These are phyloP conservation scores for Eupelmus urozonus DNA, from an alignment of 2,888 invertebrate species.

Conservation along the genomic window DNA sequence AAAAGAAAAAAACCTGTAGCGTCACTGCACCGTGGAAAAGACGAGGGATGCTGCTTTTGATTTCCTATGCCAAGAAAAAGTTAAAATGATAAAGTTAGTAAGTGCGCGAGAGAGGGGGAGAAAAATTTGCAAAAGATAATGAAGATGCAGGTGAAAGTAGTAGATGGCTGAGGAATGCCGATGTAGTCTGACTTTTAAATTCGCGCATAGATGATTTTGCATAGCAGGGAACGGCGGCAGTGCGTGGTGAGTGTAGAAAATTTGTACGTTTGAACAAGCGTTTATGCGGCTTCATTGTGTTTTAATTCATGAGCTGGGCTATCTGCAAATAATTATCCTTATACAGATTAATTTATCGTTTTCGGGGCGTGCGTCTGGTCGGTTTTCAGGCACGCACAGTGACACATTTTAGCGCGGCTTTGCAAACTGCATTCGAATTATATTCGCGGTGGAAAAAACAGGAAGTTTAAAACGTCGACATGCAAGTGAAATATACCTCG, in stretches of 20 bases:
- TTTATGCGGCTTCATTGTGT: no score
- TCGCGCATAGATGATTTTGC: neutral
- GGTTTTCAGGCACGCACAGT: no score
- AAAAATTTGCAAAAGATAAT: conserved; percentile 57
- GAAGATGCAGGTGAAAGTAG: conserved; percentile 61
- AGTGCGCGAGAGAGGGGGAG: no score
- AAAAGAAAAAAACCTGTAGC: neutral
- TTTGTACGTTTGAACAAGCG: no score
- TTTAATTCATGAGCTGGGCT: neutral
- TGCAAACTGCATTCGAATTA: neutral
- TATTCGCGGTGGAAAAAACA: neutral
- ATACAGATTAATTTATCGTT: no score
- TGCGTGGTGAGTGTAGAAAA: no score
- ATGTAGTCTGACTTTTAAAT: conserved; percentile 59
- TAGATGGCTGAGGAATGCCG: conserved; percentile 44
- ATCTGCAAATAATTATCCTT: no score
- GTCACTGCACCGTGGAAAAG: neutral
- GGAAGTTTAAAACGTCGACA: neutral
- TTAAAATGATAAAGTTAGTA: no score
- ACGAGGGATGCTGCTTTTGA: neutral
- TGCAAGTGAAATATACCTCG: neutral
- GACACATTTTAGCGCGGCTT: no score
- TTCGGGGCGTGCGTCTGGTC: no score
- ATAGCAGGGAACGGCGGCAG: no score
- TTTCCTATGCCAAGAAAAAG: no score